Base-by-base conservation (phyloP, 2,113 vertebrate genomes). In the Protomyctophum bolini region DNA sequence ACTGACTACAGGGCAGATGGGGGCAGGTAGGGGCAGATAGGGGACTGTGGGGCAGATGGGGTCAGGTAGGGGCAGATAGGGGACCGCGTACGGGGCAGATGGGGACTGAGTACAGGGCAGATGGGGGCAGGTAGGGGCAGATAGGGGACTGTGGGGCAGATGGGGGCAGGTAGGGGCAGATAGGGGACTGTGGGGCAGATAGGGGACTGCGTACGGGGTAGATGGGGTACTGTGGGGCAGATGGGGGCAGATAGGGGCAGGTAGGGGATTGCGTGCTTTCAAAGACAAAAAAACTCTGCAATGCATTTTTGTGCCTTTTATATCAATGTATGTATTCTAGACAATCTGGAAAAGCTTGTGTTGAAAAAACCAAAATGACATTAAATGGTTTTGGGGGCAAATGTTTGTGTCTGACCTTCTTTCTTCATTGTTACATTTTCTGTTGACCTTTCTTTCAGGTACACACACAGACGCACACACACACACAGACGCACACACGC, bases 251-350 rank as follows among this genome's bases (percentile, higher is more conserved):
- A 21, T n/a, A n/a, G 21, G 21, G 21, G 21, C 21, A 21, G 21
- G 2, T 21, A 21, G 21, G 21, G 21, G 21, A 21, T 83, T 89
- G 88, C 72, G 86, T 89, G 82, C 86, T 86, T 89, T 94, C 82
- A 86, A 92, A 90, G 85, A 86, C 33, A 2, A 4, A 89, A 88
- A 83, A 92, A 91, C 93, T 94, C 95, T 95, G 94, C 93, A 93
- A 95, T 95, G 95, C 94, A 95, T 96, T 95, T 96, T 95, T 97
- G 96, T 97, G 96, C 97, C 96, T 96, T 97, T 96, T 94, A 89
- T 96, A 95, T 96, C 92, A 94, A 94, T 95, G 92, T 97, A 94
- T 96, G 94, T 96, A 93, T 95, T 94, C 93, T 93, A 95, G 96
- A 97, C 96, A 97, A 98, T 97, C 96, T 93, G 94, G 85, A 93